Base-by-base conservation (phyloP, 1,140 invertebrate genomes). In the Papilio polytes region DNA sequence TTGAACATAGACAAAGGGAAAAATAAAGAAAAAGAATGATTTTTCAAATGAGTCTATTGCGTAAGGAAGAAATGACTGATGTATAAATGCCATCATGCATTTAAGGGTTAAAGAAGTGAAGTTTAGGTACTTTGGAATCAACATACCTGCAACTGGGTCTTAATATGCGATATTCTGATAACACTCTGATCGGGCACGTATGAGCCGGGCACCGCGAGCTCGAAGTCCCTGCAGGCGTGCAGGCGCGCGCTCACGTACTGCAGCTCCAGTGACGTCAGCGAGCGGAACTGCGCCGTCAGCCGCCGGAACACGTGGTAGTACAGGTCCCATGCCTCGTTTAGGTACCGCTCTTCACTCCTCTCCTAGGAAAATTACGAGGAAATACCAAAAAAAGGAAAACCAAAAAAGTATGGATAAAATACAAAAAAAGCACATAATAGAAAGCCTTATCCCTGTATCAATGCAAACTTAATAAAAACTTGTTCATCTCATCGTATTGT, bases 261-360 rank as follows among this genome's bases (percentile, higher is more conserved):
- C 76, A 99, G 94, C 94, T 99, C 99, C 48, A 98, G 93, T 36
- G 97, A 98, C 6, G 98, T 98, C 6, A 98, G 89, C 87, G 99
- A 98, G 7, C 98, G 98, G 79, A 99, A 95, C 93, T 99, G 99
- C 77, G 98, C 96, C 2, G 98, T 98, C 85, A 99, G 99, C 78
- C 98, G 96, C 56, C 99, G 96, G 92, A 99, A 99, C 13, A 99
- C 99, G 88, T 99, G 98, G 95, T 99, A 99, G 92, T 99, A 99
- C 0, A 99, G 95, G 92, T 99, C 99, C 99, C 99, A 99, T 13
- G 99, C 99, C 91, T 99, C 98, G 89, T 99, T 99, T 26, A 99
- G 93, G 87, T 99, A 99, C 80, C 98, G 97, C 1, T 98, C 96
- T 86, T 98, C 98, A 0, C 97, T 96, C 0, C 98, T 98, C 22